Percentiles rank a stretch among this genome's conserved stretches.
Evolutionary conservation across 2,797 vertebrate species (phyloP).

Genomic region (Lepus townsendii): DNA sequence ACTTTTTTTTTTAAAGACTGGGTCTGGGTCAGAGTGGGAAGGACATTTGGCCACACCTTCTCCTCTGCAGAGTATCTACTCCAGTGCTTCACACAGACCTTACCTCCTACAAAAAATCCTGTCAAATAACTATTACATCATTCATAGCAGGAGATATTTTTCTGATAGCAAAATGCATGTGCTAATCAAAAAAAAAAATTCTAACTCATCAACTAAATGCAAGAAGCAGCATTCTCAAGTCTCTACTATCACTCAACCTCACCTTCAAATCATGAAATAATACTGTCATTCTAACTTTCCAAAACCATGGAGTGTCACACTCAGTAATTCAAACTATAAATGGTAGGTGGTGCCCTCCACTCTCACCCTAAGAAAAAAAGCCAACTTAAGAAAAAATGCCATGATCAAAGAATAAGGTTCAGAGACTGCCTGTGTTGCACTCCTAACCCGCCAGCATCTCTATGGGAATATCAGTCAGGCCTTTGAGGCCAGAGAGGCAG

Average conservation of each 20-base stretch:
- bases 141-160: background rate
- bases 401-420: background rate
- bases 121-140: background rate
- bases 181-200: background rate
- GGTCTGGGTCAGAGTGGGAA: background rate
- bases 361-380: background rate
- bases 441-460: background rate
- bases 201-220: background rate
- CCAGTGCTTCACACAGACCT: background rate
- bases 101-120: background rate
- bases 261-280: constrained; percentile 20
- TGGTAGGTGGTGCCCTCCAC: background rate
- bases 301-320: background rate
- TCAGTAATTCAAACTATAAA: background rate
- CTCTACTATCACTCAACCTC: background rate
- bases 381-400: background rate
- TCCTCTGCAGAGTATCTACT: background rate
- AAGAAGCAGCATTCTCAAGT: constrained; percentile 10
- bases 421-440: too few species aligned
- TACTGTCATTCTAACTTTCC: background rate
- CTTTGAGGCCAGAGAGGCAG: background rate
- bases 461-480: background rate
- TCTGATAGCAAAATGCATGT: background rate
- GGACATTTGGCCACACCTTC: background rate
- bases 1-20: too few species aligned